Percentiles rank a stretch among this genome's conserved stretches.
These are phyloP conservation scores for Callyntrura guangdongensis DNA, from an alignment of 2,888 invertebrate genomes.

Conservation along the genomic window DNA sequence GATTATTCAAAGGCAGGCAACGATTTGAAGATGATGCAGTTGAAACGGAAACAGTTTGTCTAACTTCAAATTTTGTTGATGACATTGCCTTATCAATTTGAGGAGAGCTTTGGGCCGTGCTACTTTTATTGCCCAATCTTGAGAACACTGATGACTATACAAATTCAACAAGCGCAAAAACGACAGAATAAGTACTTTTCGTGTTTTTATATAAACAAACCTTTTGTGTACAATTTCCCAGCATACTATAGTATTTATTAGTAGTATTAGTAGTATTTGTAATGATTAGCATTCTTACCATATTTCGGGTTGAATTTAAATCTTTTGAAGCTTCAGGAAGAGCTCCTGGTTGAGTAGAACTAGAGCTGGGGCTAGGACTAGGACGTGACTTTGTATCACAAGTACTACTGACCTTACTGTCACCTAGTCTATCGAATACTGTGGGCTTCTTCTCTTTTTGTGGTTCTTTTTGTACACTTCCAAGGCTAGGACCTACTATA, in stretches of 20 bases:
- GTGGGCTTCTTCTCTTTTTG: slow-evolving; percentile 85
- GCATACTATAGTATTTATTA: too few relatives aligned
- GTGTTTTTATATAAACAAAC: too few relatives aligned
- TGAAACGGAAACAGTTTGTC: slow-evolving; percentile 47
- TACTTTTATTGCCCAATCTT: slow-evolving; percentile 78
- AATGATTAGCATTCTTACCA: too few relatives aligned
- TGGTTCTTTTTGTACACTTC: slow-evolving; percentile 44
- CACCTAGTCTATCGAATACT: slow-evolving; percentile 88
- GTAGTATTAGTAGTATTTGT: too few relatives aligned
- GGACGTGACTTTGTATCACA: slow-evolving; percentile 54
- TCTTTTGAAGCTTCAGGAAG: background rate
- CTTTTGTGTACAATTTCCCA: too few relatives aligned
- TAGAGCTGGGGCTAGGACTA: slow-evolving; percentile 23
- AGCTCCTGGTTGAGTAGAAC: background rate
- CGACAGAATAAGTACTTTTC: too few relatives aligned
- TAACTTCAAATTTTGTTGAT: slow-evolving; percentile 77
- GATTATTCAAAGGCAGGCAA: slow-evolving; percentile 5
- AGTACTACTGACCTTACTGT: slow-evolving; percentile 82
- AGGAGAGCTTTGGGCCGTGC: slow-evolving; percentile 15
- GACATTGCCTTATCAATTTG: slow-evolving; percentile 56
- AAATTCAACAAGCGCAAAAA: background rate
- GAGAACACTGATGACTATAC: slow-evolving; percentile 80
- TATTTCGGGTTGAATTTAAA: slow-evolving; percentile 9
- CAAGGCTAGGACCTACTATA: slow-evolving; percentile 77
- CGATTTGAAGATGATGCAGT: background rate